Evolutionary conservation across 2,888 invertebrate species (phyloP).

Genomic region (Drosophila mercatorum): DNA sequence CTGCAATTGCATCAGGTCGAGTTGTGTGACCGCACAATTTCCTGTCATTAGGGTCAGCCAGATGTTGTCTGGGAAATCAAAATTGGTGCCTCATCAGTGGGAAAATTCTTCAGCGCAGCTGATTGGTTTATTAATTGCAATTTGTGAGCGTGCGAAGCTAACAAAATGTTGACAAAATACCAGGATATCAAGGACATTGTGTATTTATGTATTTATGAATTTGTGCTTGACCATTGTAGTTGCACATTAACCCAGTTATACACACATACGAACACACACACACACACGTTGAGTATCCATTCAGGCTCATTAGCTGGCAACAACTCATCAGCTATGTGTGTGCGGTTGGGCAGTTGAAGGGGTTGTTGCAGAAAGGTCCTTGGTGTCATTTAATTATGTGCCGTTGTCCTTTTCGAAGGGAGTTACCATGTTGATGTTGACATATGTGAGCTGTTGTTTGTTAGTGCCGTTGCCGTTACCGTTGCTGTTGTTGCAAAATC

Average conservation of each 20-base stretch:
- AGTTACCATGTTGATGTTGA: slow-evolving; percentile 50
- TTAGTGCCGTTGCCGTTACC: slow-evolving; percentile 16
- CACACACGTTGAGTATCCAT: slow-evolving; percentile 35
- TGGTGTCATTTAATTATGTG: slow-evolving; percentile 77
- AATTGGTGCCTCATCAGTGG: slow-evolving; percentile 49
- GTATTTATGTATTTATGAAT: slow-evolving; percentile 62
- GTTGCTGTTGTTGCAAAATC: slow-evolving; percentile 37
- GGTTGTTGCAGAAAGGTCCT: slow-evolving; percentile 24
- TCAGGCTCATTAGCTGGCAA: slow-evolving; percentile 54
- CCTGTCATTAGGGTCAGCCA: slow-evolving; percentile 78
- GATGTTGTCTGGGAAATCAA: slow-evolving; percentile 57
- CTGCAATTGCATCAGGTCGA: slow-evolving; percentile 31
- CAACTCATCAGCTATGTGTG: slow-evolving; percentile 26
- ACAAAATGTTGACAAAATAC: slow-evolving; percentile 22
- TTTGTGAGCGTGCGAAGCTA: slow-evolving; percentile 18
- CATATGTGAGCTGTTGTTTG: slow-evolving; percentile 53
- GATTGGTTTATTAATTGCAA: slow-evolving; percentile 65
- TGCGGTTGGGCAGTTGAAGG: neutral
- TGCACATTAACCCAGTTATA: slow-evolving; percentile 72
- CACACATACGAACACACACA: neutral
- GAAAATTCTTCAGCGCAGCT: slow-evolving; percentile 33
- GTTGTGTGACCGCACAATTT: slow-evolving; percentile 70
- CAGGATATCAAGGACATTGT: slow-evolving; percentile 40
- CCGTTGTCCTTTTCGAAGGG: slow-evolving; percentile 59
- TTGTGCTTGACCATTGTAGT: slow-evolving; percentile 40